These are phyloP conservation scores for Drosophila heteroneura DNA, from an alignment of 2,888 invertebrate species.

Conservation along the genomic window DNA sequence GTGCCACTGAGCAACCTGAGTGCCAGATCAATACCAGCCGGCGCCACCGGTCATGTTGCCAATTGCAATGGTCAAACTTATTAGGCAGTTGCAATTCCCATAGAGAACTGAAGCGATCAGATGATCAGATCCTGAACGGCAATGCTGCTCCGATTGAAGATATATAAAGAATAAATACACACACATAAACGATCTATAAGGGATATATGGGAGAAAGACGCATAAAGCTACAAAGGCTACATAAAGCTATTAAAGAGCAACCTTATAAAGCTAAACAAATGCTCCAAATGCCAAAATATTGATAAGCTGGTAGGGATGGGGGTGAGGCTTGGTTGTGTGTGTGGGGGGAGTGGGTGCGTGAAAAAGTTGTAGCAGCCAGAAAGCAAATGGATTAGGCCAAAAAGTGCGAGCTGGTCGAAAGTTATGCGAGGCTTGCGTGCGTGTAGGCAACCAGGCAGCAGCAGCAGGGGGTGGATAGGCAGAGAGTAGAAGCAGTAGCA, in stretches of 20 bases:
- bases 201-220: neutral
- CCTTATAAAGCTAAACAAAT: constrained; percentile 8
- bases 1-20: neutral
- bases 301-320: constrained; percentile 9
- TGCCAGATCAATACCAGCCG: neutral
- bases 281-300: constrained; percentile 38
- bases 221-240: neutral
- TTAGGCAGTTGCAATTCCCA: constrained; percentile 23
- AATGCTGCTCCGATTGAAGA: neutral
- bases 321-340: neutral
- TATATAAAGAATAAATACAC: neutral
- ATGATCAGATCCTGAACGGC: too few species aligned
- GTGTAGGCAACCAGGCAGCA: constrained; percentile 13
- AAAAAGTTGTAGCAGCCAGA: constrained; percentile 30
- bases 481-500: too few species aligned
- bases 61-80: neutral
- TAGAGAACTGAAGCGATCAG: too few species aligned
- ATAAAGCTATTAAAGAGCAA: neutral
- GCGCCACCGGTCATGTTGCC: neutral
- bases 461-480: neutral
- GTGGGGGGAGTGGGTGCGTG: neutral
- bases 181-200: neutral
- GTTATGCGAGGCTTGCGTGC: constrained; percentile 49
- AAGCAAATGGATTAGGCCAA: constrained; percentile 59
- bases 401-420: constrained; percentile 34